Percentiles rank a stretch among this genome's conserved stretches.
Evolutionary conservation across 1,140 invertebrate species (phyloP).

Genomic region (Trichonephila inaurata): DNA sequence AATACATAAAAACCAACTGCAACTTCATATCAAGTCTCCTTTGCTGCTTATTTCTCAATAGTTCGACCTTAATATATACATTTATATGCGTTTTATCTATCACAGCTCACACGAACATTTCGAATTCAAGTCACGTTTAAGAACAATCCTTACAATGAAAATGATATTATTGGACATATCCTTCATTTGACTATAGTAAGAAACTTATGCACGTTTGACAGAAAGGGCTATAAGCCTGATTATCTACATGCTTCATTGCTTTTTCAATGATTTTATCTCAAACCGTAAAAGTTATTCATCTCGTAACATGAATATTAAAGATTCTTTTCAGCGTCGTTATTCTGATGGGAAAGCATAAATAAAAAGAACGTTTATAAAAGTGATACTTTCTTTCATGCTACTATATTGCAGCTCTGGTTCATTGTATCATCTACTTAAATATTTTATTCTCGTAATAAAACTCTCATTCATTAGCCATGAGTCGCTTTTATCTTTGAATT

Average conservation of each 20-base stretch:
- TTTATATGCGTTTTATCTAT: too few species aligned
- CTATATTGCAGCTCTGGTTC: neutral
- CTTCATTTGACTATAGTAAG: neutral
- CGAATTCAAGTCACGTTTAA: too few species aligned
- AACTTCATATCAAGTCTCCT: too few species aligned
- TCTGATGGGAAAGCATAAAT: neutral
- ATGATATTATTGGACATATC: neutral
- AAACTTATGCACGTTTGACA: neutral
- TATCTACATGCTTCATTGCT: slow-evolving; percentile 1
- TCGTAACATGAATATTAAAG: neutral
- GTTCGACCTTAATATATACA: too few species aligned
- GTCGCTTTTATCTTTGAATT: neutral
- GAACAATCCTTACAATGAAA: too few species aligned
- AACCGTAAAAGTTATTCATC: neutral
- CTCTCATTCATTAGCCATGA: neutral
- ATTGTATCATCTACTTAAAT: neutral
- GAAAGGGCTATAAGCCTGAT: neutral
- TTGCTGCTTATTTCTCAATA: too few species aligned
- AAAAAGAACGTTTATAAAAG: neutral
- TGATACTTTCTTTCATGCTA: neutral
- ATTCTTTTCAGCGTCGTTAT: neutral
- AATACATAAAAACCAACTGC: too few species aligned
- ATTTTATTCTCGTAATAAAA: neutral
- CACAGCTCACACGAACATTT: too few species aligned
- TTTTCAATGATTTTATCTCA: neutral